phyloP scores from a whole-genome alignment of 2,797 vertebrate species.

The Todus mexicanus region DNA sequence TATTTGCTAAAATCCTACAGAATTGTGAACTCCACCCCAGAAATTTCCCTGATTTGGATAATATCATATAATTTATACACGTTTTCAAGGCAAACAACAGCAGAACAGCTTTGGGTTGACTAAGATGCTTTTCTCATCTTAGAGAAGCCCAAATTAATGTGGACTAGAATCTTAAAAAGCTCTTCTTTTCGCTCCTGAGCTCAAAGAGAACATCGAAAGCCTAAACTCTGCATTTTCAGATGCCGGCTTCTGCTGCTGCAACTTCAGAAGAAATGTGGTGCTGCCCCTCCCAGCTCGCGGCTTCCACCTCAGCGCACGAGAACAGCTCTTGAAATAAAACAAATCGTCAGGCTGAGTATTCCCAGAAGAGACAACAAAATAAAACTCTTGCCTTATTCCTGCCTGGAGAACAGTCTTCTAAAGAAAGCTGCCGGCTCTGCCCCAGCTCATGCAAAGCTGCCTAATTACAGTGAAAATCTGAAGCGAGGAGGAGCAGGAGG shows the following conservation, averaged over 20 bases:
- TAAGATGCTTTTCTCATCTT: background rate
- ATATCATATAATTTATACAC: background rate
- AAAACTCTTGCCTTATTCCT: background rate
- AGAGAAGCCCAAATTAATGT: background rate
- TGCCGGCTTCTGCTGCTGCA: background rate
- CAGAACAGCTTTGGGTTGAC: background rate
- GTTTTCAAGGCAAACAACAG: background rate
- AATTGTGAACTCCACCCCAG: background rate
- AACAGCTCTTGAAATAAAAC: background rate
- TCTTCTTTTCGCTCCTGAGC: background rate
- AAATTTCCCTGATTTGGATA: background rate
- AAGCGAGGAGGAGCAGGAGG: background rate
- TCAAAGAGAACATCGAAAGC: background rate
- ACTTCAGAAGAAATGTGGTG: background rate
- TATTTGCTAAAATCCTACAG: background rate
- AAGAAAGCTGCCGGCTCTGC: background rate
- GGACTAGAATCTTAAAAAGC: background rate
- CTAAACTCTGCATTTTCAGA: background rate
- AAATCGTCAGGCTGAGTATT: background rate
- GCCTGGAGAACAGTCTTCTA: background rate
- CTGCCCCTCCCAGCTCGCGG: background rate
- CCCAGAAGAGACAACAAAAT: background rate
- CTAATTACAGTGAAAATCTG: conserved; percentile 28
- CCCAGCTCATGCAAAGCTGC: background rate
- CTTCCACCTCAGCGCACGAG: background rate